These are phyloP conservation scores for Agonopterix alstromeriana DNA, from an alignment of 2,888 invertebrate species.

Conservation along the genomic window DNA sequence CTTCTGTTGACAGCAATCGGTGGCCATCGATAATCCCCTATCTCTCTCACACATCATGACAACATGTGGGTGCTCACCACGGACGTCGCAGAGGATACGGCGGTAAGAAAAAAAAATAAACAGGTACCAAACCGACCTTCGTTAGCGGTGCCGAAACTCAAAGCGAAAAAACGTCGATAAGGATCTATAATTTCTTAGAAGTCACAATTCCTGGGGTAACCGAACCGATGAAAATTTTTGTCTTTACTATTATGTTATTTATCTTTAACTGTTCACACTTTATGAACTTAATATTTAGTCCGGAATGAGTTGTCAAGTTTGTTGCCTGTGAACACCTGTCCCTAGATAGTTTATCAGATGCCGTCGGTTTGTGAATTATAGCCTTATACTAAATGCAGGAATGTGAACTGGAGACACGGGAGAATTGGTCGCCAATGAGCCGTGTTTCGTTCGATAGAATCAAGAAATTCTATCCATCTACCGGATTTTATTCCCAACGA, in stretches of 20 bases:
- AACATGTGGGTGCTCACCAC: constrained; percentile 39
- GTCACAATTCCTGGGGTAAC: constrained; percentile 37
- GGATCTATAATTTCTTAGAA: constrained; percentile 67
- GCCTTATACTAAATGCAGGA: constrained; percentile 54
- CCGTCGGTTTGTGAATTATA: constrained; percentile 41
- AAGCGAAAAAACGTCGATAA: constrained; percentile 58
- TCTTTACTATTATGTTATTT: constrained; percentile 48
- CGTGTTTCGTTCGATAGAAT: constrained; percentile 39
- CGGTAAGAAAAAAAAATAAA: constrained; percentile 53
- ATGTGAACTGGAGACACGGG: constrained; percentile 46
- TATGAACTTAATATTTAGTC: constrained; percentile 34
- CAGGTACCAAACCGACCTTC: constrained; percentile 59
- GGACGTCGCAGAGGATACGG: constrained; percentile 30
- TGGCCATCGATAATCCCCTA: constrained; percentile 63
- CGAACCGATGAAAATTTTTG: constrained; percentile 48
- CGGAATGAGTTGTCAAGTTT: constrained; percentile 62
- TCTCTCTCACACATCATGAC: constrained; percentile 49
- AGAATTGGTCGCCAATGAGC: constrained; percentile 52
- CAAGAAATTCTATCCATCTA: constrained; percentile 22
- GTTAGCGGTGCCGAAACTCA: constrained; percentile 64
- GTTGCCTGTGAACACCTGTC: constrained; percentile 34
- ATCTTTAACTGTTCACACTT: constrained; percentile 66
- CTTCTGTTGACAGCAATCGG: constrained; percentile 53
- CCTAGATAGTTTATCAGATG: constrained; percentile 42
- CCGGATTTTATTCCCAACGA: constrained; percentile 12